Evolutionary conservation across 2,113 vertebrate species (phyloP), one percentile per base, ranked within the genome.

Genomic region (Engystomops pustulosus): DNA sequence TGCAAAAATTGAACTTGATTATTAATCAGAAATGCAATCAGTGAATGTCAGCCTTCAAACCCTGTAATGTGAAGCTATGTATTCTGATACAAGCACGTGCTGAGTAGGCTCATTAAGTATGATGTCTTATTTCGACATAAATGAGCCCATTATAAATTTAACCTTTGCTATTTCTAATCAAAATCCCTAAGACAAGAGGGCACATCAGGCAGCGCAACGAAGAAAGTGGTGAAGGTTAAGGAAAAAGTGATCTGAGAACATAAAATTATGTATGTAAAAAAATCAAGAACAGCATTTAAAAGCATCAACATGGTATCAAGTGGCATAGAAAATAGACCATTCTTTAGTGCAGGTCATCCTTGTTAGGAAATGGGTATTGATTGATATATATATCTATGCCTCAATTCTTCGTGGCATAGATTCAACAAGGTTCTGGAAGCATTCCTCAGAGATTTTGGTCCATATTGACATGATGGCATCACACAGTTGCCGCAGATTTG

Each of bases 1-100:
- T 92, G 90, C 86, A 80, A 89, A 91, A 93, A 93, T 91, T 92
- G 81, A 86, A 89, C 75, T 86, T 89, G 58, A 89, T 90, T 84
- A 77, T 55, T 89, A 89, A 91, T 91, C 91, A 90, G 78, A 88
- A 89, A 78, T 90, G 81, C 76, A 91, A 89, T 91, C 89, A 91
- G 34, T 79, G n/a, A 27, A 15, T 86, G 38, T 86, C 72, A 85
- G 47, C 15, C 89, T 88, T 91, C 41, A 70, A 71, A 47, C 51
- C 67, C 23, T 70, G 47, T 23, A 70, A 53, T 53, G 30, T 38
- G n/a, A 41, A 70, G 51, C 36, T 58, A 30, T 27, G 32, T 71
- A 25, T 55, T 71, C 47, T 53, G 32, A 70, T 36, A 71, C 47
- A 70, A 55, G 65, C 67, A 70, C 6, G 10, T 69, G 20, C 27